Percentiles rank a stretch among this genome's conserved stretches.
These are phyloP conservation scores for Pipistrellus pipistrellus DNA, from an alignment of 2,797 vertebrate genomes.

Conservation along the genomic window DNA sequence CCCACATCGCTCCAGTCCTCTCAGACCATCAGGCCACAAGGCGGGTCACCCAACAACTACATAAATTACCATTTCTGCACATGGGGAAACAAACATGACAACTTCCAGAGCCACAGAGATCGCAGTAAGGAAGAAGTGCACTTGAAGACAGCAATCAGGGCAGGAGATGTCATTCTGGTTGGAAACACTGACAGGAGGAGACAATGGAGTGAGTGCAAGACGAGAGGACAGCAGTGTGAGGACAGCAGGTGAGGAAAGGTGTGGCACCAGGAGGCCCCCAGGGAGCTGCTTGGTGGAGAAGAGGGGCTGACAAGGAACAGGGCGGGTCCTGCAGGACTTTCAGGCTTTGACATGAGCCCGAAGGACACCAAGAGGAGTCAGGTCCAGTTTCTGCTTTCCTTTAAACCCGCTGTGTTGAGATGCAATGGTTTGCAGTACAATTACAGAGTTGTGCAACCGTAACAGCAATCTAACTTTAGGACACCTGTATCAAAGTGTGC, in stretches of 20 bases:
- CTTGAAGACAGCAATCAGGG: background rate
- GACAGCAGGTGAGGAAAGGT: accelerated
- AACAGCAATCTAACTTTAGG: background rate
- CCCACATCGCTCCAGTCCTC: background rate
- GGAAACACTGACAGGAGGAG: background rate
- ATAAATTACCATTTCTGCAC: background rate
- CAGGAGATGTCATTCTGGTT: background rate
- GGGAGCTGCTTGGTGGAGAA: accelerated
- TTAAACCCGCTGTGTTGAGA: background rate
- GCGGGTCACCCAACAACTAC: no score
- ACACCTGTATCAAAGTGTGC: background rate
- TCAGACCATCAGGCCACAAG: background rate
- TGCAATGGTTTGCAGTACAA: background rate
- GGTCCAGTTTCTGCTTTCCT: background rate
- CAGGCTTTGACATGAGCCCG: background rate
- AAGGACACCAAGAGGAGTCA: background rate
- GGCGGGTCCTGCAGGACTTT: background rate
- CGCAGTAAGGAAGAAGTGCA: background rate
- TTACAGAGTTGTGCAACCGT: background rate
- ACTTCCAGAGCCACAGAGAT: background rate
- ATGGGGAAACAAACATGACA: background rate
- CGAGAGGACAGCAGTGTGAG: accelerated
- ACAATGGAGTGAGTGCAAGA: background rate
- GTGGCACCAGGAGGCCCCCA: accelerated
- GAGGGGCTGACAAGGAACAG: background rate